Evolutionary conservation across 2,113 vertebrate genomes (phyloP), one percentile per base, ranked within the genome.

Genomic region (Catharus fuscescens): DNA sequence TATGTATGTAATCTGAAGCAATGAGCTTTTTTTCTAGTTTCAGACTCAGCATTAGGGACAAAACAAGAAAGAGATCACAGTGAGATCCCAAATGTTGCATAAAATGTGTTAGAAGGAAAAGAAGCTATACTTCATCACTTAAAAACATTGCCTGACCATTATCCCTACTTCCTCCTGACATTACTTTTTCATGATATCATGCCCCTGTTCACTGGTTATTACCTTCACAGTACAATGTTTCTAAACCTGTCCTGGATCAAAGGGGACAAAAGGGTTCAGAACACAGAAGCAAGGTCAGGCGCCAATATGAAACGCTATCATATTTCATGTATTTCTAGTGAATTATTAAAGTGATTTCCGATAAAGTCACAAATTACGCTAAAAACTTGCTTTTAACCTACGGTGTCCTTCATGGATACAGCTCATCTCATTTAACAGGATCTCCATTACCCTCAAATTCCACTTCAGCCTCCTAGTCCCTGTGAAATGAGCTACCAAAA

Each of bases 301-400:
- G 77, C 29, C 24, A 53, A 9, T 12, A 76, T 7, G 91, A 95
- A 94, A 44, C 6, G 18, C 53, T 50, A 60, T 34, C 21, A 36
- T 44, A 72, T 86, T 95, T 91, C 59, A 94, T 50, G 12, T 69
- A 45, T 73, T 91, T 89, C 13, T 78, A 88, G 81, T 92, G 86
- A 95, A 66, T 59, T 81, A 45, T 91, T 94, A 76, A 52, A 66
- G 60, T 77, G 29, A 84, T 86, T 89, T 89, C 88, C 83, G 64
- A 91, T 81, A 82, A 97, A 91, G 36, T 67, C 36, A 57, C n/a
- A 89, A 93, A 95, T 65, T 0, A 62, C n/a, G 4, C 80, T 70
- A 80, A 94, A 92, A 92, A 65, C 65, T 95, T 82, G 54, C 60
- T 96, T 97, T 97, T 96, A 85, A 96, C 73, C 80, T 92, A 56